phyloP scores from a whole-genome alignment of 2,888 invertebrate genomes.

The Idaea straminata region DNA sequence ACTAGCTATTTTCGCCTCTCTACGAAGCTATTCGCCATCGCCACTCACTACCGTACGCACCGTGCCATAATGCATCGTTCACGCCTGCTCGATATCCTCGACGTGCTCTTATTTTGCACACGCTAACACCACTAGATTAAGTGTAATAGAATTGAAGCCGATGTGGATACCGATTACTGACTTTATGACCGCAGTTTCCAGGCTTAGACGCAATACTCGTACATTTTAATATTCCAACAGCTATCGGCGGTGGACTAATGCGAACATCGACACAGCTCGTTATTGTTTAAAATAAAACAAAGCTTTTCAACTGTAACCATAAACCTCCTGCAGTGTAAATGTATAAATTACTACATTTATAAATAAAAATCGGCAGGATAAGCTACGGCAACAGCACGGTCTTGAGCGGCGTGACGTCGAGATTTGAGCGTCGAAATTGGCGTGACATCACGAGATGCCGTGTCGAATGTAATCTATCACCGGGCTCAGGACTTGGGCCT shows the following conservation, averaged over 20 bases:
- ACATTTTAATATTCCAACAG: not conserved
- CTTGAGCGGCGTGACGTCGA: slow-evolving; percentile 64
- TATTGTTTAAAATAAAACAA: slow-evolving; percentile 2
- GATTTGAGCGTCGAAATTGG: slow-evolving; percentile 63
- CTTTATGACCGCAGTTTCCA: not conserved
- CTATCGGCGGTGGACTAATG: slow-evolving; percentile 20
- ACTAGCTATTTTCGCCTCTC: slow-evolving; percentile 71
- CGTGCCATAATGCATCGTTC: slow-evolving; percentile 56
- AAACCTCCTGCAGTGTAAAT: slow-evolving; percentile 6
- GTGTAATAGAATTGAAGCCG: not conserved
- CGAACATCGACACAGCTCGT: not conserved
- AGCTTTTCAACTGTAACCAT: slow-evolving; percentile 3
- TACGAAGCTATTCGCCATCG: slow-evolving; percentile 52
- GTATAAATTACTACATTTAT: slow-evolving; percentile 1
- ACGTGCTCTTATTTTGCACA: not conserved
- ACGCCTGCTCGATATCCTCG: slow-evolving; percentile 52
- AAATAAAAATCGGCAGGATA: slow-evolving; percentile 5
- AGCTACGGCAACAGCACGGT: slow-evolving; percentile 7
- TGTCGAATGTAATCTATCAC: slow-evolving; percentile 80
- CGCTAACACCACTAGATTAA: not conserved
- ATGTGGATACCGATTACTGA: not conserved
- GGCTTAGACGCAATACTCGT: not conserved
- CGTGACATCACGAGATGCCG: slow-evolving; percentile 78
- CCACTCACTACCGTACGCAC: slow-evolving; percentile 32
- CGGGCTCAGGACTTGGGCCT: slow-evolving; percentile 61